Evolutionary conservation across 2,113 vertebrate genomes (phyloP).

Genomic region (Lipophrys pholis): DNA sequence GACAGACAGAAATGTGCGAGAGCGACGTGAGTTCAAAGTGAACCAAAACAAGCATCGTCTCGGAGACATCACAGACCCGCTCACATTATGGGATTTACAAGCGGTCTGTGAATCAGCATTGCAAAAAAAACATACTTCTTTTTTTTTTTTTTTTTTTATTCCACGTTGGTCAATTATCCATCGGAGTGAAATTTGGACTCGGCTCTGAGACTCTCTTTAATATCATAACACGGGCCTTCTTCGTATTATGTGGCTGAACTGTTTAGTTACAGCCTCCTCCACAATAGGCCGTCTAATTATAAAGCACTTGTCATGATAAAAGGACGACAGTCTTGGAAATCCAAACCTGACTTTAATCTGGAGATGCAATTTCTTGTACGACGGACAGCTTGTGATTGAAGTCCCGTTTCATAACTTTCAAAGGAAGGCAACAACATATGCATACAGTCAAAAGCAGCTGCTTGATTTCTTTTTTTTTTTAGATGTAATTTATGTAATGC

Average conservation of each 20-base stretch:
- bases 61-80: slow-evolving; percentile 20
- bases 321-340: slow-evolving; percentile 69
- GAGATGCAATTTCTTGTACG: slow-evolving; percentile 73
- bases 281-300: slow-evolving; percentile 76
- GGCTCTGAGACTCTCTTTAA: slow-evolving; percentile 56
- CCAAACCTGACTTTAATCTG: slow-evolving; percentile 81
- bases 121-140: neutral
- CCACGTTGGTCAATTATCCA: slow-evolving; percentile 33
- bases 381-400: slow-evolving; percentile 79
- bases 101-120: slow-evolving; percentile 3
- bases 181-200: slow-evolving; percentile 19
- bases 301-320: slow-evolving; percentile 72
- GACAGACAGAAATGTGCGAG: slow-evolving; percentile 11
- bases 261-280: slow-evolving; percentile 67
- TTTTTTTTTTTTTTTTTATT: slow-evolving; percentile 21
- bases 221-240: slow-evolving; percentile 56
- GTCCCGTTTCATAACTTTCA: slow-evolving; percentile 74
- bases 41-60: slow-evolving; percentile 18
- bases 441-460: slow-evolving; percentile 78
- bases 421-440: slow-evolving; percentile 77
- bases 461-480: slow-evolving; percentile 58
- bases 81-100: slow-evolving; percentile 24
- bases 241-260: slow-evolving; percentile 62
- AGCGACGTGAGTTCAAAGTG: slow-evolving; percentile 27
- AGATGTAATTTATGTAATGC: slow-evolving; percentile 68